A percentile compares a stretch with the other conserved stretches of the same genome.
phyloP scores from a whole-genome alignment of 2,888 invertebrate species.

The Drosophila tanythrix region DNA sequence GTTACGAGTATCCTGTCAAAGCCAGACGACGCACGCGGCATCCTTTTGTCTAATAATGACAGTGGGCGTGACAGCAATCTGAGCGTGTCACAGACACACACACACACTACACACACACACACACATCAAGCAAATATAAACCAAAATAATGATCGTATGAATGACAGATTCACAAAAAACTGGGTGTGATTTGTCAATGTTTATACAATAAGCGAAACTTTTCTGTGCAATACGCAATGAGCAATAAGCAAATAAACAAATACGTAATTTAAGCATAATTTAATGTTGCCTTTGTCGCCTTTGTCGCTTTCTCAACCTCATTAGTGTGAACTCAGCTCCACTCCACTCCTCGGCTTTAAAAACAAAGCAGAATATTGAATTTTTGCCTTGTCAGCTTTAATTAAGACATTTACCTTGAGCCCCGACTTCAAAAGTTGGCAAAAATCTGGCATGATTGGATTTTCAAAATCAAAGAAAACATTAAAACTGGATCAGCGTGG shows the following conservation, averaged over 20 bases:
- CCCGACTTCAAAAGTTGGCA: neutral
- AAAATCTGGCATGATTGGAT: neutral
- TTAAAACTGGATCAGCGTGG: neutral
- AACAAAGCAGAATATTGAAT: neutral
- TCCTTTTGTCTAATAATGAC: slow-evolving; percentile 78
- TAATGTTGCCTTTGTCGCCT: slow-evolving; percentile 30
- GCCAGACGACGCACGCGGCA: slow-evolving; percentile 82
- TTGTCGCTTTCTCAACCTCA: slow-evolving; percentile 1
- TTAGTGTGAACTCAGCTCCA: neutral
- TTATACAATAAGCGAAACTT: slow-evolving; percentile 43
- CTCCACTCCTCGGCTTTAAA: neutral
- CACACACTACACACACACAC: slow-evolving; percentile 8
- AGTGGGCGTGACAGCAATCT: slow-evolving; percentile 20
- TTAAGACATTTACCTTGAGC: slow-evolving; percentile 18
- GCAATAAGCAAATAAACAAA: slow-evolving; percentile 46
- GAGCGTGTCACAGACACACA: slow-evolving; percentile 36
- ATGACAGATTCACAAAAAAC: slow-evolving; percentile 40
- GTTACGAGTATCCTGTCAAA: slow-evolving; percentile 83
- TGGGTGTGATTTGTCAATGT: slow-evolving; percentile 79
- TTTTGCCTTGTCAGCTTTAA: slow-evolving; percentile 36
- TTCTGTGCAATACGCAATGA: slow-evolving; percentile 68
- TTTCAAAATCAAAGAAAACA: neutral
- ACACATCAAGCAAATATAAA: slow-evolving; percentile 62
- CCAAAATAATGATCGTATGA: slow-evolving; percentile 67
- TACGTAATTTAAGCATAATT: slow-evolving; percentile 62